A percentile compares a stretch with the other conserved stretches of the same genome.
phyloP scores from a whole-genome alignment of 2,888 invertebrate genomes.

The Cerastis leucographa region DNA sequence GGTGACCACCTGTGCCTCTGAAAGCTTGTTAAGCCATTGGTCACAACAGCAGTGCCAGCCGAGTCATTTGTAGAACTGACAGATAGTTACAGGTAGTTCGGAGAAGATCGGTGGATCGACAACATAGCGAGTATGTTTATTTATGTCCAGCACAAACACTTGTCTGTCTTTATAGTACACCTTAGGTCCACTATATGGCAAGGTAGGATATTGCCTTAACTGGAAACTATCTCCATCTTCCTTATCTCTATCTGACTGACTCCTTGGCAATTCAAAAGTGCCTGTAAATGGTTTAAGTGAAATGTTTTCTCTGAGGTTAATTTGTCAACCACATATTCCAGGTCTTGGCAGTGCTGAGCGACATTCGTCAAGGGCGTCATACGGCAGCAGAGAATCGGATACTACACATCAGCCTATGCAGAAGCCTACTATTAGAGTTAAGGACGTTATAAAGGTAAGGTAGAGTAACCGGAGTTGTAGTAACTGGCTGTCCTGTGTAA shows the following conservation, averaged over 20 bases:
- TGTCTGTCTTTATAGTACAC: background rate
- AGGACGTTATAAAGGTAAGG: conserved; percentile 84
- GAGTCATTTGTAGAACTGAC: too few relatives aligned
- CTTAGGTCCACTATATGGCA: background rate
- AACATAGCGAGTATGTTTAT: too few relatives aligned
- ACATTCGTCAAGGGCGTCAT: conserved; percentile 76
- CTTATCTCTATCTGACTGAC: background rate
- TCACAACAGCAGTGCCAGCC: too few relatives aligned
- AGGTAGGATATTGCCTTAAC: background rate
- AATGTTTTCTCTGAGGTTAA: background rate
- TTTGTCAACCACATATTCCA: conserved; percentile 58
- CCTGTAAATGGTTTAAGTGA: background rate
- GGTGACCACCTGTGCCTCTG: too few relatives aligned
- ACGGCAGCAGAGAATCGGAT: conserved; percentile 77
- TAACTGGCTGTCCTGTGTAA: too few relatives aligned
- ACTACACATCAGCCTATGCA: conserved; percentile 71
- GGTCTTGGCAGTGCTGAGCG: conserved; percentile 83
- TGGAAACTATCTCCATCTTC: background rate
- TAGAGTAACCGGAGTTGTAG: background rate
- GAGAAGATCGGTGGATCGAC: too few relatives aligned
- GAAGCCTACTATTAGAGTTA: conserved; percentile 85
- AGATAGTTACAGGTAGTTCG: too few relatives aligned
- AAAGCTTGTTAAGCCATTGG: too few relatives aligned
- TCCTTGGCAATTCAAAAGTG: background rate
- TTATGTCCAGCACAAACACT: too few relatives aligned